These are phyloP conservation scores for Lepidurus arcticus DNA, from an alignment of 1,140 invertebrate species.

Conservation along the genomic window DNA sequence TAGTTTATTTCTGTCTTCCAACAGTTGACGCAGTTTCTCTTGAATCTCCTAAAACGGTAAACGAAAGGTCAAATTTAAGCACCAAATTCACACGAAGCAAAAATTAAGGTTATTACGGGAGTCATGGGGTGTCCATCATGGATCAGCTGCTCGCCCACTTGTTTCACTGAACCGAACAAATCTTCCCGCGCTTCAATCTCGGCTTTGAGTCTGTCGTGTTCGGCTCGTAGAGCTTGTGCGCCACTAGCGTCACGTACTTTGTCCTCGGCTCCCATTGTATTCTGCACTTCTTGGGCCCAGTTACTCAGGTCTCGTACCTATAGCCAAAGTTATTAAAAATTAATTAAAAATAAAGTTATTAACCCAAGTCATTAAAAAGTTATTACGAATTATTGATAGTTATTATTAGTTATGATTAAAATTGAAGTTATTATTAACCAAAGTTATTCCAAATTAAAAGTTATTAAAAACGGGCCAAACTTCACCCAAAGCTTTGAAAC, in stretches of 20 bases:
- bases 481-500: too few species aligned
- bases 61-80: background rate
- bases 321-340: conserved; percentile 33
- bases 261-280: conserved; percentile 72
- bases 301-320: conserved; percentile 80
- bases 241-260: conserved; percentile 77
- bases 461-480: conserved; percentile 33
- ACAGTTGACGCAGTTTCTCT: conserved; percentile 66
- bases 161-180: conserved; percentile 70
- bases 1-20: conserved; percentile 70
- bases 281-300: conserved; percentile 74
- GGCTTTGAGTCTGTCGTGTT: conserved; percentile 85
- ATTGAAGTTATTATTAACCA: too few species aligned
- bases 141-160: conserved; percentile 76
- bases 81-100: background rate
- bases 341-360: conserved; percentile 30
- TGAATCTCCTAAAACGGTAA: conserved; percentile 56
- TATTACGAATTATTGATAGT: too few species aligned
- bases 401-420: background rate
- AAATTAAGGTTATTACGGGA: conserved; percentile 40
- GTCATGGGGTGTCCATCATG: conserved; percentile 64
- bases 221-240: conserved; percentile 77
- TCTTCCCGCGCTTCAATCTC: conserved; percentile 92
- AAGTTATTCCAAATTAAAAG: too few species aligned
- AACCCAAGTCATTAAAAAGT: background rate